A percentile compares a stretch with the other conserved stretches of the same genome.
These are phyloP conservation scores for Seladonia tumulorum DNA, from an alignment of 2,888 invertebrate genomes.

Conservation along the genomic window DNA sequence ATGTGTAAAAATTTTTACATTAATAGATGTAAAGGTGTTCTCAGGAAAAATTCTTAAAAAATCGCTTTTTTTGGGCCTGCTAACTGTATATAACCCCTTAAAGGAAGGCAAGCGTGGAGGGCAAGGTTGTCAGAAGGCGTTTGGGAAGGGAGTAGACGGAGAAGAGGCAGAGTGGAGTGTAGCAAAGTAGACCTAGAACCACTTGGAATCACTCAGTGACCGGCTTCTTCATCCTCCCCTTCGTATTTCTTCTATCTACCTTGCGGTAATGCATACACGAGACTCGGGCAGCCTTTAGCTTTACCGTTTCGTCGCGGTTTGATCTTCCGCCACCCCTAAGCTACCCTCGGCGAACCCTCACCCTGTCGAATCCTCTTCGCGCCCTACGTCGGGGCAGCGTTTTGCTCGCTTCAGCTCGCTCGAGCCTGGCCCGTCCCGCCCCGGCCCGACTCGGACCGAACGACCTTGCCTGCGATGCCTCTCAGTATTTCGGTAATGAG, in stretches of 20 bases:
- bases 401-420: slow-evolving; percentile 19
- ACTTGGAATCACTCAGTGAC: slow-evolving; percentile 73
- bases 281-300: slow-evolving; percentile 46
- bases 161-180: slow-evolving; percentile 48
- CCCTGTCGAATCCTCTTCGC: slow-evolving; percentile 23
- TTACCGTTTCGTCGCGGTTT: slow-evolving; percentile 72
- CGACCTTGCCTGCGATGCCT: slow-evolving; percentile 54
- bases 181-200: slow-evolving; percentile 63
- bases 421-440: neutral
- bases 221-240: slow-evolving; percentile 54
- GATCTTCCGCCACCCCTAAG: slow-evolving; percentile 71
- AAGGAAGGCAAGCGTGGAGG: slow-evolving; percentile 17
- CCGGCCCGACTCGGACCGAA: slow-evolving; percentile 32
- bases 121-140: slow-evolving; percentile 51
- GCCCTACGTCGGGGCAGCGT: slow-evolving; percentile 29
- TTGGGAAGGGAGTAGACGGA: slow-evolving; percentile 41
- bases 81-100: too few species aligned
- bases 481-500: slow-evolving; percentile 74
- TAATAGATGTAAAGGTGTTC: too few species aligned
- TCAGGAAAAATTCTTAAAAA: too few species aligned
- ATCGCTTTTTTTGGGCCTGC: too few species aligned
- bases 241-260: slow-evolving; percentile 56
- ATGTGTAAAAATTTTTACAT: too few species aligned
- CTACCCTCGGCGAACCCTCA: slow-evolving; percentile 20
- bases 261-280: slow-evolving; percentile 69